These are phyloP conservation scores for Tetramorium simillimum DNA, from an alignment of 1,140 invertebrate species.

Conservation along the genomic window DNA sequence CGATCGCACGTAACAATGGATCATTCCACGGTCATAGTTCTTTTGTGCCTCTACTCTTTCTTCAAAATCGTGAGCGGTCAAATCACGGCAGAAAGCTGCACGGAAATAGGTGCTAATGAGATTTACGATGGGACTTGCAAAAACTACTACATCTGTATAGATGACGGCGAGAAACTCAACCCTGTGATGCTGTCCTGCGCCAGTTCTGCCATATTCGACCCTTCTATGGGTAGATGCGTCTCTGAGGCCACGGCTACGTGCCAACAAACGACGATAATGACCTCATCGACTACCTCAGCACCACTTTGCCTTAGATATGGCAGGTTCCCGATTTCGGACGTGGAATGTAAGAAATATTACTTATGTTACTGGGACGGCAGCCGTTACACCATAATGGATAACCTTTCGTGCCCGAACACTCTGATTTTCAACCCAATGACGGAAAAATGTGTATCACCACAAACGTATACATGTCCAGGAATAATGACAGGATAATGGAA, in stretches of 20 bases:
- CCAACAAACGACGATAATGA: background rate
- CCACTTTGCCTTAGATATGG: background rate
- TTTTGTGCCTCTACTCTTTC: background rate
- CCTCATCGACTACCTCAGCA: background rate
- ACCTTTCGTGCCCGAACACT: constrained; percentile 23
- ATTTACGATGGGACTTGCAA: constrained; percentile 44
- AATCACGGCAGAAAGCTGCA: background rate
- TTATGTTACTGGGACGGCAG: background rate
- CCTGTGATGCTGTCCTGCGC: background rate
- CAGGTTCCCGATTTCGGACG: background rate
- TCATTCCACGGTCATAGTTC: background rate
- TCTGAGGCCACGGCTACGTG: background rate
- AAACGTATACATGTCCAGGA: background rate
- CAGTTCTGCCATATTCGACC: background rate
- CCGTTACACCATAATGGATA: background rate
- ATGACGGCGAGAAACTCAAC: background rate
- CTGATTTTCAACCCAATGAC: background rate
- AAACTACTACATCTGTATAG: constrained; percentile 45
- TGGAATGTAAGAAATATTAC: constrained; percentile 44
- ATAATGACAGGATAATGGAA: background rate
- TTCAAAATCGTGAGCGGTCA: background rate
- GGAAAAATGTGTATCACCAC: constrained; percentile 43
- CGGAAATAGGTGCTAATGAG: background rate
- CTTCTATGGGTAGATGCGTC: background rate
- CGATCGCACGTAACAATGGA: background rate